Evolutionary conservation across 2,888 invertebrate species (phyloP), one percentile per base, ranked within the genome.

Genomic region (Pterostichus niger): DNA sequence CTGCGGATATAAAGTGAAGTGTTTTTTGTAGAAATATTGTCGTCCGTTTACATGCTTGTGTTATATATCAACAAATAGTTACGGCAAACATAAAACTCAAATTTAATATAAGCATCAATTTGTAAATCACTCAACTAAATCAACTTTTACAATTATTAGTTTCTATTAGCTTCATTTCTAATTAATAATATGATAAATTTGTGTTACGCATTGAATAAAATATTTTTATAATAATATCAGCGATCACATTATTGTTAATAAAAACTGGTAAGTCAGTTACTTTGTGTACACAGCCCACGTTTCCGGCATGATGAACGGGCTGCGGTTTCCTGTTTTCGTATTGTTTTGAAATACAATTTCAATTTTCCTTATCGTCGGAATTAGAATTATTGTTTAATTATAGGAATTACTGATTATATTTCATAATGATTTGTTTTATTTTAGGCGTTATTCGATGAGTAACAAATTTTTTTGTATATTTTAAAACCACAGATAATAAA

Each of bases 401-500:
- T 5, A 49, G 5, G 49, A n/a, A 49, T 10, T 6, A 49, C 40
- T 40, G 40, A 9, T 40, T 6, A 9, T 40, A 7, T 3, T 9
- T 40, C 59, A 31, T 9, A 59, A 11, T 2, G 9, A 59, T 59
- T 17, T 24, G 31, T 59, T 59, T 35, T 40, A 40, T 9, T 40
- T 40, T 54, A 54, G 11, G 17, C 31, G 7, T 31, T 59, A 24
- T 24, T 9, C 35, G 11, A 71, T 71, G 68, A 71, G 15, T 44
- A 71, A 71, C n/a, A 71, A 71, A 71, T 15, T 7, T 4, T 17
- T 15, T 15, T 10, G 24, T 17, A 11, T 44, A 64, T 71, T 71
- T 13, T 6, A 11, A 71, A 71, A 71, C 68, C 68, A 44, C 68
- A 71, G 68, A 71, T 71, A 71, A 44, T 71, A 71, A 71, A 5